Evolutionary conservation across 2,888 invertebrate species (phyloP), one percentile per base, ranked within the genome.

Genomic region (Sphaerophoria taeniata): DNA sequence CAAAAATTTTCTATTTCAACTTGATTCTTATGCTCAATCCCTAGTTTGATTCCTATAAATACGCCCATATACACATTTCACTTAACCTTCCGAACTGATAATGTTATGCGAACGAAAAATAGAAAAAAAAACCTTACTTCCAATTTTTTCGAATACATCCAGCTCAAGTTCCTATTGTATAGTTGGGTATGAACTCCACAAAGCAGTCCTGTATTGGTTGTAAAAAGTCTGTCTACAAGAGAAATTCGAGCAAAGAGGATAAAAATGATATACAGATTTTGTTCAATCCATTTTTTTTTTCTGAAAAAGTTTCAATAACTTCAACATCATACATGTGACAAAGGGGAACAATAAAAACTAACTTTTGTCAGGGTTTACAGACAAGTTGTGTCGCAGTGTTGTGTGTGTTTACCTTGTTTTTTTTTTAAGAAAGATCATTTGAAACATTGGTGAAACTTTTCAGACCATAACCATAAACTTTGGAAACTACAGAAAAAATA

Each of bases 311-410:
- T 81, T 81, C 80, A 85, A 81, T 81, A 85, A 85, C 85, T 85
- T 85, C 69, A 69, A 70, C n/a, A n/a, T n/a, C 81, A 85, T 76
- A 85, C 76, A 85, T 85, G 85, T 51, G 76, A 85, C 85, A 81
- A 81, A 60, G 47, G 81, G 85, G 81, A 85, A 81, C 63, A 85
- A 81, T 85, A 81, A 81, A 81, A 70, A 39, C 24, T 24, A 9
- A 1, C 45, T 71, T 61, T 74, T 67, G 49, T 69, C 16, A 24
- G 56, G 51, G 36, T 36, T 65, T 51, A 65, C 49, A 51, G 16
- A 31, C 9, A 31, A 16, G 34, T 65, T 49, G 6, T n/a, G n/a
- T n/a, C n/a, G n/a, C n/a, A n/a, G n/a, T n/a, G n/a, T n/a, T n/a
- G 11, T 53, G 3, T 36, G 4, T 5, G 12, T n/a, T n/a, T n/a